Conservation (phyloP, 2,888 invertebrate genomes). For the Ditula angustiorana region DNA sequence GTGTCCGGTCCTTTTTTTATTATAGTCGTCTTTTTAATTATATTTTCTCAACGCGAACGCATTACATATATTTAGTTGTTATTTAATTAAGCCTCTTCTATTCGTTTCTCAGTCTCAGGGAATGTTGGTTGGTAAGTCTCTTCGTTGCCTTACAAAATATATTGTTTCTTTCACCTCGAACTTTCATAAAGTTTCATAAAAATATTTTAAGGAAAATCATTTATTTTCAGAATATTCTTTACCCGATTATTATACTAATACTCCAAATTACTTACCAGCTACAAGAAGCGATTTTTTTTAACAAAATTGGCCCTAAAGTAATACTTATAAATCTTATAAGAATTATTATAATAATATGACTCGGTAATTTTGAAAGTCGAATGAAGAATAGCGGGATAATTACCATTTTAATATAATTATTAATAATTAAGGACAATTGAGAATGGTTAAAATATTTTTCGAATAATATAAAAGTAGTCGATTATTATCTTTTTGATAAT, state of each 20-base stretch:
- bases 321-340: conserved; percentile 13
- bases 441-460: conserved; percentile 8
- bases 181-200: conserved; percentile 72
- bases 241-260: conserved; percentile 53
- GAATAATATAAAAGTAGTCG: conserved; percentile 25
- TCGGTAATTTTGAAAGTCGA: conserved; percentile 30
- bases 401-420: conserved; percentile 28
- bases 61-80: conserved; percentile 58
- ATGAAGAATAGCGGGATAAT: conserved; percentile 26
- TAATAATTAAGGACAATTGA: conserved; percentile 19
- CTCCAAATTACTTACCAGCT: conserved; percentile 65
- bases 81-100: conserved; percentile 77
- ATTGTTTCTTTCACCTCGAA: conserved; percentile 71
- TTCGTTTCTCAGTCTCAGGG: conserved; percentile 81
- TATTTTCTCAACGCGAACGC: conserved; percentile 30
- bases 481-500: conserved; percentile 43
- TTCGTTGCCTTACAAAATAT: conserved; percentile 83
- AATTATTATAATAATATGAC: conserved; percentile 24
- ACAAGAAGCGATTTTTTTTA: conserved; percentile 69
- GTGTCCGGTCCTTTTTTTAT: neutral
- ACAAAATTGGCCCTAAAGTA: conserved; percentile 57
- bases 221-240: conserved; percentile 54
- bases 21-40: neutral
- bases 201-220: conserved; percentile 76
- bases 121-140: conserved; percentile 84